phyloP scores from a whole-genome alignment of 2,888 invertebrate species.

The Campoletis raptor region DNA sequence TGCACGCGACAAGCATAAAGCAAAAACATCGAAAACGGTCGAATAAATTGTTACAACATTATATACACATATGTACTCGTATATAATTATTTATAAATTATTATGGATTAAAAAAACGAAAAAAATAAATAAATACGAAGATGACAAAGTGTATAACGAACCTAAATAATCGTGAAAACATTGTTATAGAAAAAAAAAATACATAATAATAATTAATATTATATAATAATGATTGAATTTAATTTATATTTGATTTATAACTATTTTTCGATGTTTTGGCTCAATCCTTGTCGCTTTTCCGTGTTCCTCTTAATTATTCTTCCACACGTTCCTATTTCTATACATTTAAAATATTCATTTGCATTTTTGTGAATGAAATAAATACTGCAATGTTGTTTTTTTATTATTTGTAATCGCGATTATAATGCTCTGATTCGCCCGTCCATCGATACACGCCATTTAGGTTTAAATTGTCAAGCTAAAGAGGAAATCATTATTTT shows the following conservation, averaged over 20 bases:
- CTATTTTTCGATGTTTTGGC: conserved; percentile 21
- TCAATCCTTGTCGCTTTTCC: not conserved
- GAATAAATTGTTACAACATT: conserved; percentile 26
- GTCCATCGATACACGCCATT: not conserved
- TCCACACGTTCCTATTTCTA: not conserved
- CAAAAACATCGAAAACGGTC: conserved; percentile 28
- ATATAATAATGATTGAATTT: conserved; percentile 21
- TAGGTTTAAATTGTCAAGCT: not conserved
- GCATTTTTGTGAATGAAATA: not conserved
- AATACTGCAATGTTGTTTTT: not conserved
- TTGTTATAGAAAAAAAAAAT: conserved; percentile 15
- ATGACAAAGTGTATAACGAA: not conserved
- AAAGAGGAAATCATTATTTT: not conserved
- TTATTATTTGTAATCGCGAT: not conserved
- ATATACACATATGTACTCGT: conserved; percentile 16
- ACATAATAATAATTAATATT: conserved; percentile 8
- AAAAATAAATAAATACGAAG: not conserved
- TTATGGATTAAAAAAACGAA: not conserved
- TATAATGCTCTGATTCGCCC: not conserved
- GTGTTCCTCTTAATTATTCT: not conserved
- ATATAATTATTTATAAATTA: conserved; percentile 35
- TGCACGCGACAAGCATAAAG: not conserved
- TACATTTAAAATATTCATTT: not conserved
- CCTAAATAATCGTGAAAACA: conserved; percentile 8
- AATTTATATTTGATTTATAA: conserved; percentile 13